Evolutionary conservation across 2,113 vertebrate species (phyloP).

Genomic region (Oncorhynchus kisutch): DNA sequence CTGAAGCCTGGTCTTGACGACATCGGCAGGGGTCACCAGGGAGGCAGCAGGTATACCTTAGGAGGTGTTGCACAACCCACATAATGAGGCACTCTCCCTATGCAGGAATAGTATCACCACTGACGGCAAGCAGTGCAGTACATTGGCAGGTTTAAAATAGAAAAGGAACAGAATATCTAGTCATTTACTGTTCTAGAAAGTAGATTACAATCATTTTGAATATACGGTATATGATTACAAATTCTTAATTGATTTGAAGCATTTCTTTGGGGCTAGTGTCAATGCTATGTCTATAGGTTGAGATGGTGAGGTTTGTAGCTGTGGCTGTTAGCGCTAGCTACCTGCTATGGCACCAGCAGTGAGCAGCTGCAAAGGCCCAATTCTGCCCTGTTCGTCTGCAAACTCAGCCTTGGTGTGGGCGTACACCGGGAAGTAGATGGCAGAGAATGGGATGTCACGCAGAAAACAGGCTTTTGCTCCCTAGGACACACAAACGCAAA

Average conservation of each 20-base stretch:
- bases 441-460: constrained; percentile 98
- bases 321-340: constrained; percentile 53
- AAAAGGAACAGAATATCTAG: neutral
- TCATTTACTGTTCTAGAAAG: neutral
- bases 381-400: constrained; percentile 84
- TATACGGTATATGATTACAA: neutral
- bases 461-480: constrained; percentile 97
- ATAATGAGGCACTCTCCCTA: constrained; percentile 45
- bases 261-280: too few relatives aligned
- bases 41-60: constrained; percentile 92
- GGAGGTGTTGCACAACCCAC: constrained; percentile 42
- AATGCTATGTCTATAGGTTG: too few relatives aligned
- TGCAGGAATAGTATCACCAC: constrained; percentile 31
- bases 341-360: constrained; percentile 93
- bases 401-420: constrained; percentile 87
- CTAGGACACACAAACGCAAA: constrained; percentile 65
- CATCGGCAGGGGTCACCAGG: constrained; percentile 97
- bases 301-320: too few relatives aligned
- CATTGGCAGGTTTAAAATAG: constrained; percentile 36
- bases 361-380: constrained; percentile 89
- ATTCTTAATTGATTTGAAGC: too few relatives aligned
- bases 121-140: constrained; percentile 2
- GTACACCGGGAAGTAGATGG: constrained; percentile 96
- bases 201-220: neutral
- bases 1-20: constrained; percentile 98